Evolutionary conservation across 2,797 vertebrate genomes (phyloP).

Genomic region (Sebastes alutus): DNA sequence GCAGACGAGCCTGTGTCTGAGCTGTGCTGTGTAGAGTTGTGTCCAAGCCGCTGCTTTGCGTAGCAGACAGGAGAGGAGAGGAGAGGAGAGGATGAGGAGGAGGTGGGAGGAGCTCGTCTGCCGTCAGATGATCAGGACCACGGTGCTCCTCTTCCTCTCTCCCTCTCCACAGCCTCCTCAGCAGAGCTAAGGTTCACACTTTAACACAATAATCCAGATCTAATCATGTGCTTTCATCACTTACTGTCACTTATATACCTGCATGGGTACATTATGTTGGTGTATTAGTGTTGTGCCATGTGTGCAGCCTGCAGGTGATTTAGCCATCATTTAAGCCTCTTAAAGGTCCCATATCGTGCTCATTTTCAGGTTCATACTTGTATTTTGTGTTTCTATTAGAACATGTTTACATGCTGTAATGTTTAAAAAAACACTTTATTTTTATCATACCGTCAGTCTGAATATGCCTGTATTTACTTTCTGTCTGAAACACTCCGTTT

Average conservation of each 20-base stretch:
- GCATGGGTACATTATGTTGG: background rate
- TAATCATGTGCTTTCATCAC: background rate
- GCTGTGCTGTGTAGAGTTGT: constrained; percentile 34
- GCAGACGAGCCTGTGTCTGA: constrained; percentile 41
- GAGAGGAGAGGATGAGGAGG: no score
- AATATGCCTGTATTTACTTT: accelerated
- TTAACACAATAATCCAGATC: background rate
- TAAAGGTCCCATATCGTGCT: accelerated
- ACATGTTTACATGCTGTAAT: no score
- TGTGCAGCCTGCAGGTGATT: no score
- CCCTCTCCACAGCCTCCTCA: constrained; percentile 9
- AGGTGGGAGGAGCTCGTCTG: constrained; percentile 67
- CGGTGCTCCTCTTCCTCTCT: constrained; percentile 52
- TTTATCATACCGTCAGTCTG: no score
- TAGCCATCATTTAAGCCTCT: no score
- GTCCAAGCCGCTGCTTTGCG: constrained; percentile 43
- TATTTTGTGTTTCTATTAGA: no score
- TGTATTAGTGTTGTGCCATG: background rate
- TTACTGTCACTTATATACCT: background rate
- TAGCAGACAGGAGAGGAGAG: constrained; percentile 36
- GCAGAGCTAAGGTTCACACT: constrained; percentile 3
- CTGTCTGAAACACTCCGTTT: no score
- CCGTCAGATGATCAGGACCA: constrained; percentile 75
- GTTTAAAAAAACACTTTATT: no score
- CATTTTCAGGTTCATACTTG: no score